Base-by-base conservation (phyloP, 2,113 vertebrate genomes). In the Suricata suricatta region DNA sequence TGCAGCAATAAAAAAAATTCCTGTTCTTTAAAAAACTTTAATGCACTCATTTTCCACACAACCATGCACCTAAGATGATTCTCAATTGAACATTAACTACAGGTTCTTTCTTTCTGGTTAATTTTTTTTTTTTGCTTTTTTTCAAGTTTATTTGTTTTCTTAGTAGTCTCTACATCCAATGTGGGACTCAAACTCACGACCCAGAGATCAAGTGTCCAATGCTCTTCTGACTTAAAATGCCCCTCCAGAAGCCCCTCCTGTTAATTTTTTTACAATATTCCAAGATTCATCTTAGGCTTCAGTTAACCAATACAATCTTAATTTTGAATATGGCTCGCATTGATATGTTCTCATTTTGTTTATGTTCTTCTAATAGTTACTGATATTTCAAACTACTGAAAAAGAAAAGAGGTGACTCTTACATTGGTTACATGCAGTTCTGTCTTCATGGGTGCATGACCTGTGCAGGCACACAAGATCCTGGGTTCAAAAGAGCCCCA, bases 321-420 rank as follows among this genome's bases (percentile, higher is more conserved):
- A 47, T 89, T 84, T 97, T 93, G 44, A 64, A 97, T 79, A 44
- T 16, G 83, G 4, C 2, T 97, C 92, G 57, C 94, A 21, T 63
- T 66, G 41, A 3, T 23, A 35, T n/a, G 14, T 71, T 33, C 3
- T 64, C 21, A 41, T 84, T 96, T 80, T 79, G 38, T 88, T 66
- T 31, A 57, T 90, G 12, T 87, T 90, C n/a, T 64, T 92, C n/a
- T 54, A 93, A 0, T 94, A 84, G 88, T 47, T 68, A 41, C 41
- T 92, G 63, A 27, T 74, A 81, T 97, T 96, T 94, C 88, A 82
- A 92, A 91, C 74, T 93, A 69, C 13, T 35, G 76, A 92, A 96
- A 82, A 76, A 66, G 12, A 6, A 31, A 47, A 38, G 3, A 80
- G 29, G 0, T 21, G 52, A 50, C 19, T 38, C 17, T 68, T 77